Base-by-base conservation (phyloP, 1,140 invertebrate species). In the Apis laboriosa region DNA sequence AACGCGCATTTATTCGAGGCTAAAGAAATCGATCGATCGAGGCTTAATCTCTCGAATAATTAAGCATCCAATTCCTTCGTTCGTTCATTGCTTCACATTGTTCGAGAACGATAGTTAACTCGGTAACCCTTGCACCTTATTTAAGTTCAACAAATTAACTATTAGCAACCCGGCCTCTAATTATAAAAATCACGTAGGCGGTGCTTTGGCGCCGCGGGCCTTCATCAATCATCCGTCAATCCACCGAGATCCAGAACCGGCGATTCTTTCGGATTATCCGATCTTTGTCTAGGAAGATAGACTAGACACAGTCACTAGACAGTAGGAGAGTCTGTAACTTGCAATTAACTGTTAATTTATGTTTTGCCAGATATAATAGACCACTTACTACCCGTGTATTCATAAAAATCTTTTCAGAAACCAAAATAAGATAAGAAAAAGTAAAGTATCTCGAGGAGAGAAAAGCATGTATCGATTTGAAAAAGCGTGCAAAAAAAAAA, bases 171-270 rank as follows among this genome's bases (percentile, higher is more conserved):
- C 85, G 80, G 56, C 86, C 72, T 87, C 55, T 87, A 86, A 87
- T 87, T 87, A 87, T 53, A 86, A 86, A 87, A 85, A 84, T 86
- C 66, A 80, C 83, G 76, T 87, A 76, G 84, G 85, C 86, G 86
- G 76, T 87, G 24, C 86, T 88, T 88, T 80, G 61, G 77, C 80
- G 70, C 86, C 76, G 71, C 53, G 34, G 56, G 86, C 86, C 84
- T 73, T 87, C 85, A 87, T 87, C 86, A 87, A 84, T 87, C 85
- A 87, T 43, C 81, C 85, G 82, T 87, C 86, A 87, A 87, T 87
- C 86, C 28, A 75, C 53, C 63, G 34, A 34, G 34, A 63, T 56
- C 61, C 73, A 21, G 63, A 74, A 70, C 73, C 79, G 53, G 43
- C 51, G 64, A 73, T 77, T 86, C 72, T 49, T 71, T 58, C 61